A percentile compares a stretch with the other conserved stretches of the same genome.
Conservation (phyloP, 1,140 invertebrate species). For the Drosophila lacertosa region DNA sequence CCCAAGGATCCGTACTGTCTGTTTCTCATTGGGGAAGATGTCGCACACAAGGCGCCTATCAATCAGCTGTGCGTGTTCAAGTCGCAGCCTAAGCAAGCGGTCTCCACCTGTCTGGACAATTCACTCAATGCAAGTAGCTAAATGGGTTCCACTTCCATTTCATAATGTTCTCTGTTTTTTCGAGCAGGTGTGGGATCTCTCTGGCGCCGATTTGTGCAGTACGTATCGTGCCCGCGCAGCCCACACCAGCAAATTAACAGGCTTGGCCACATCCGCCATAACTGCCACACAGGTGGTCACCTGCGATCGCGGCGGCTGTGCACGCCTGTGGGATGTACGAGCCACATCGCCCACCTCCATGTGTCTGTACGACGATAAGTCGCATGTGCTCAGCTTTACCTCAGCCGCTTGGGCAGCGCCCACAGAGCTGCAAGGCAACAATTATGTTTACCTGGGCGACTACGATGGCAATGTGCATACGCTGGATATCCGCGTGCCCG, state of each 20-base stretch:
- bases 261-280: slow-evolving; percentile 43
- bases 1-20: slow-evolving; percentile 48
- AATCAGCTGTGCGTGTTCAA: slow-evolving; percentile 59
- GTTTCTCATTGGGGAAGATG: slow-evolving; percentile 54
- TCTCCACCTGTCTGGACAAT: slow-evolving; percentile 48
- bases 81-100: slow-evolving; percentile 26
- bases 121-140: slow-evolving; percentile 47
- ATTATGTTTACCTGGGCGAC: slow-evolving; percentile 60
- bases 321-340: slow-evolving; percentile 61
- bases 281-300: slow-evolving; percentile 47
- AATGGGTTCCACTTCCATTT: background rate
- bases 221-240: slow-evolving; percentile 38
- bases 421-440: slow-evolving; percentile 47
- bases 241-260: slow-evolving; percentile 56
- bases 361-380: slow-evolving; percentile 48
- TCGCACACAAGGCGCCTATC: slow-evolving; percentile 54
- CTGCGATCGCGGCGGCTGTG: slow-evolving; percentile 66
- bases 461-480: slow-evolving; percentile 64
- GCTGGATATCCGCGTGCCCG: slow-evolving; percentile 52
- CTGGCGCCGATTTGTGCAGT: slow-evolving; percentile 53
- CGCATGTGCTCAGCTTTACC: slow-evolving; percentile 51
- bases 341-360: slow-evolving; percentile 47
- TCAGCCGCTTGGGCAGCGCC: slow-evolving; percentile 48
- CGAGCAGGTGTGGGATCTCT: slow-evolving; percentile 62
- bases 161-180: background rate